Conservation (phyloP, 2,113 vertebrate genomes). For the Bombycilla garrulus region DNA sequence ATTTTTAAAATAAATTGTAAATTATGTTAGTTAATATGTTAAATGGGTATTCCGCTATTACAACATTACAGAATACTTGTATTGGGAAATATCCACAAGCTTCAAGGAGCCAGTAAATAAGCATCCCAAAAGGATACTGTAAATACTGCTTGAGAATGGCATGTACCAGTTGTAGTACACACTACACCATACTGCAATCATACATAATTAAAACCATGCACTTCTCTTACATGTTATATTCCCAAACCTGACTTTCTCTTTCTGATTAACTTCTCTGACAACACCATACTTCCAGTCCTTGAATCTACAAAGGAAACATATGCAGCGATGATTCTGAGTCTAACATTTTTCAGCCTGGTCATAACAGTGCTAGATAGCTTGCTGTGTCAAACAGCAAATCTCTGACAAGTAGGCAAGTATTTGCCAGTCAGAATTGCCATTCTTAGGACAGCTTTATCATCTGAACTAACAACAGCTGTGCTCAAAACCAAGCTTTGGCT, state of each 20-base stretch:
- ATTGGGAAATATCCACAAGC: neutral
- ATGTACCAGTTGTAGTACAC: neutral
- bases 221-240: neutral
- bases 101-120: neutral
- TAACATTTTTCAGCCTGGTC: neutral
- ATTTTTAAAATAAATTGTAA: neutral
- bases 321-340: neutral
- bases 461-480: constrained; percentile 17
- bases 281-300: neutral
- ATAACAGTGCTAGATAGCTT: neutral
- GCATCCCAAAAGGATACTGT: neutral
- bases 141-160: neutral
- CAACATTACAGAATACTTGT: neutral
- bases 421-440: neutral
- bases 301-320: neutral
- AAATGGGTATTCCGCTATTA: neutral
- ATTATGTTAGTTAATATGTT: neutral
- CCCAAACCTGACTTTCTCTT: neutral
- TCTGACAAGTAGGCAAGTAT: neutral
- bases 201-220: neutral
- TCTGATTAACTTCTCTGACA: neutral
- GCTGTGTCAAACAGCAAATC: neutral
- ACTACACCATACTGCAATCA: neutral
- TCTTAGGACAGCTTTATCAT: neutral
- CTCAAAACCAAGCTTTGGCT: constrained; percentile 17